Conservation (phyloP, 2,113 vertebrate species). For the Tautogolabrus adspersus region DNA sequence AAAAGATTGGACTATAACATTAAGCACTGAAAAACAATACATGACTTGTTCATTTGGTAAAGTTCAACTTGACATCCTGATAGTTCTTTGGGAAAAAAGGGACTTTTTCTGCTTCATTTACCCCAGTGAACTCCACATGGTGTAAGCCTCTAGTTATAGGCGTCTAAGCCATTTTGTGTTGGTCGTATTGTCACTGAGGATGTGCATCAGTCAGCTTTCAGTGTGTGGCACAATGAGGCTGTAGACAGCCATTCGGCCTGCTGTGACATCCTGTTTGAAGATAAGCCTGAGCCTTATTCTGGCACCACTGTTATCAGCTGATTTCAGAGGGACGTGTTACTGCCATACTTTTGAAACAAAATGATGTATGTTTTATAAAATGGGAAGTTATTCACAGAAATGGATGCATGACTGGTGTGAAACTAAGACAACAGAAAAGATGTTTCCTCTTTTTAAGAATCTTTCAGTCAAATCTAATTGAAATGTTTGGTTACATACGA, state of each 20-base stretch:
- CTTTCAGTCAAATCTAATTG: no score
- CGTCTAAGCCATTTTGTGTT: constrained; percentile 44
- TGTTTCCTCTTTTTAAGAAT: constrained; percentile 5
- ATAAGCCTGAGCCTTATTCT: constrained; percentile 5
- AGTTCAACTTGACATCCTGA: neutral
- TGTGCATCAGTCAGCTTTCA: constrained; percentile 50
- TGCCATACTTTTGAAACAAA: neutral
- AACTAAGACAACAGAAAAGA: neutral
- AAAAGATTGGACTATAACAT: no score
- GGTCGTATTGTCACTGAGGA: constrained; percentile 53
- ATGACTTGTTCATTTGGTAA: no score
- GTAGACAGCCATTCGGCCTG: neutral
- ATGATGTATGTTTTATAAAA: no score
- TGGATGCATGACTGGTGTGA: neutral
- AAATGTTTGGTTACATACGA: no score
- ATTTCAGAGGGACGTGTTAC: neutral
- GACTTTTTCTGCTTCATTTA: neutral
- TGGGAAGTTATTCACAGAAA: neutral
- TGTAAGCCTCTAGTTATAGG: constrained; percentile 26
- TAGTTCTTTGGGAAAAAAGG: neutral
- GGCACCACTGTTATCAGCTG: constrained; percentile 20
- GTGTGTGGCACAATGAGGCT: constrained; percentile 44
- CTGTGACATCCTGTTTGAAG: constrained; percentile 53
- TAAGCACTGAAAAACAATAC: no score
- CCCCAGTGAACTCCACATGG: neutral